These are phyloP conservation scores for Himalopsyche kuldschensis DNA, from an alignment of 2,888 invertebrate species.

Conservation along the genomic window DNA sequence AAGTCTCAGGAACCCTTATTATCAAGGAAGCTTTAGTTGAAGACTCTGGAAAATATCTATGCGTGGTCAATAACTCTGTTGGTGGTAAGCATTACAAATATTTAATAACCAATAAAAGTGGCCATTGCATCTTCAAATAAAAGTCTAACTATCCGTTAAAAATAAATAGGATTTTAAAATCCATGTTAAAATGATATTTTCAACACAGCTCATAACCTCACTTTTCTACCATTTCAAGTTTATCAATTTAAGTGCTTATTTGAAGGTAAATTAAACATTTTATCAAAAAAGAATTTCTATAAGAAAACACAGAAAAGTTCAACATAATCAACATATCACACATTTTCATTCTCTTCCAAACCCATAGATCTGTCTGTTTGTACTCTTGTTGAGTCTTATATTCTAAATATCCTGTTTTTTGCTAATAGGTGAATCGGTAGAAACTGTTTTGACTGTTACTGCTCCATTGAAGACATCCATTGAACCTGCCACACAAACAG, in stretches of 20 bases:
- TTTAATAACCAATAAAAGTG: not conserved
- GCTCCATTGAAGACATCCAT: slow-evolving; percentile 87
- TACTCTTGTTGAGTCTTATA: too few relatives aligned
- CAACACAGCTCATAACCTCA: not conserved
- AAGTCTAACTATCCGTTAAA: too few relatives aligned
- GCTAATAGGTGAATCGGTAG: slow-evolving; percentile 78
- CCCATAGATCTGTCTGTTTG: too few relatives aligned
- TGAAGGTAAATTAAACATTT: too few relatives aligned
- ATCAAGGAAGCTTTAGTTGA: slow-evolving; percentile 88
- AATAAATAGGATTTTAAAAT: too few relatives aligned
- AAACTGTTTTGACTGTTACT: slow-evolving; percentile 89
- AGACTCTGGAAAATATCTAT: slow-evolving; percentile 92
- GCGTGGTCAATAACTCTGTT: slow-evolving; percentile 92
- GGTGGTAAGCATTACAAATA: slow-evolving; percentile 59
- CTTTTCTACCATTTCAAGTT: too few relatives aligned
- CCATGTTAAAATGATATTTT: too few relatives aligned
- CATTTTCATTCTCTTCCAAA: too few relatives aligned
- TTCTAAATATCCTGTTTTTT: not conserved
- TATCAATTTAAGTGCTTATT: too few relatives aligned
- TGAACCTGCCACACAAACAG: slow-evolving; percentile 87
- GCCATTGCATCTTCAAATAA: too few relatives aligned
- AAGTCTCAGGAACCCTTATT: slow-evolving; percentile 91
- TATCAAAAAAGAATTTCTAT: not conserved
- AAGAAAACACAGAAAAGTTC: not conserved
- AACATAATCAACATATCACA: too few relatives aligned